Base-by-base conservation (phyloP, 2,797 vertebrate species). In the Sebastes steindachneri region DNA sequence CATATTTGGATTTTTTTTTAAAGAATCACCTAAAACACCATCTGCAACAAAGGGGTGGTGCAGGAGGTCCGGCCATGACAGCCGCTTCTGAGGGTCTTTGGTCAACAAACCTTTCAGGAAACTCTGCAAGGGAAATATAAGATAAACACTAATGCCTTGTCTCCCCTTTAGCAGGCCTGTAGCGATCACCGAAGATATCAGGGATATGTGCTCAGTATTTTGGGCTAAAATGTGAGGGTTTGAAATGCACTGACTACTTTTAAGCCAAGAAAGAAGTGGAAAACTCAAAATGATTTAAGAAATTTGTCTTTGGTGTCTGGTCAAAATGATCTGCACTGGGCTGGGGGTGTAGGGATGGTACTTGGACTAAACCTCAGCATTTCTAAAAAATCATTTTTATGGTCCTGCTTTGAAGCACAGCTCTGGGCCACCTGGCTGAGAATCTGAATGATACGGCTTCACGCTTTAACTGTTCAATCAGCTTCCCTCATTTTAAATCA, bases 71-170 rank as follows among this genome's bases (percentile, higher is more conserved):
- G 99, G 98, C 99, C 99, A 99, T 0, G 97, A 96, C 70, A 99
- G 89, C 15, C 99, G 96, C 87, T 97, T 96, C 74, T 86, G 87
- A 1, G 98, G 97, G 73, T 99, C 97, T 95, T 99, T 99, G 82
- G 95, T 99, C 68, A 99, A 92, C 68, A 99, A 95, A 55, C 99
- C 99, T 88, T 98, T 97, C 59, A 99, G 93, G 88, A 99, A 99
- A 92, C 92, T 97, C 99, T 99, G 89, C 35, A 59, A 73, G 9
- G 53, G 2, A 68, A 79, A 80, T 1, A 73, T 19, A 0, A 72
- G 14, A 71, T 35, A 48, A 70, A 9, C 14, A 59, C 4, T 51
- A 3, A 37, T 31, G 31, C 4, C 7, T 28, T 17, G 12, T 59
- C 14, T 51, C 0, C 9, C 1, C 25, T 66, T 70, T 8, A 19